Conservation (phyloP, 2,113 vertebrate genomes). For the Chloroceryle aenea region DNA sequence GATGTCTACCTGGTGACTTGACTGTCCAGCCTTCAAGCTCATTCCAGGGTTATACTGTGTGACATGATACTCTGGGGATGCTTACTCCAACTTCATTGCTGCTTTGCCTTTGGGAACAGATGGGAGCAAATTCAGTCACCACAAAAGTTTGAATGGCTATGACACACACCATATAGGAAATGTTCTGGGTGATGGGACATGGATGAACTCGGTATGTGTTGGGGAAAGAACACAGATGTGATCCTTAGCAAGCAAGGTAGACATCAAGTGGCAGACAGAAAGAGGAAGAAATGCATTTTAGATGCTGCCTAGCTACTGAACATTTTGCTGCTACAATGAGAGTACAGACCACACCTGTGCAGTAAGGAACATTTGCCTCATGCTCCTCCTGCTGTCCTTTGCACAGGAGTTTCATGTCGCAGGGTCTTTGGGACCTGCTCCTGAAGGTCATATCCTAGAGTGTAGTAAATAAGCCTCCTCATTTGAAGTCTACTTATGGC, state of each 20-base stretch:
- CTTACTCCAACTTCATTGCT: background rate
- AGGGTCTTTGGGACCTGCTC: background rate
- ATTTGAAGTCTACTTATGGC: background rate
- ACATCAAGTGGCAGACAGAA: background rate
- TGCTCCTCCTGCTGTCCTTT: background rate
- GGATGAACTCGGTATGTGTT: background rate
- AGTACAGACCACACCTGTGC: background rate
- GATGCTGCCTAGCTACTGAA: background rate
- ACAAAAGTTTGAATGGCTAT: background rate
- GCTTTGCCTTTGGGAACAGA: background rate
- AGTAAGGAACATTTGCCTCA: background rate
- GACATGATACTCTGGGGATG: background rate
- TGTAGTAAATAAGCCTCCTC: background rate
- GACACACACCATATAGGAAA: background rate
- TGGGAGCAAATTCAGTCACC: background rate
- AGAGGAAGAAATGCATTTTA: background rate
- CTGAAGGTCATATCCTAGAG: background rate
- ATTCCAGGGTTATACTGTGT: background rate
- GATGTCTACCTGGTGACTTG: background rate
- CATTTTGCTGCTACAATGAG: background rate
- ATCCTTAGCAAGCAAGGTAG: background rate
- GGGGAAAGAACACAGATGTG: background rate
- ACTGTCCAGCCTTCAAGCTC: background rate
- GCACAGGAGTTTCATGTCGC: background rate
- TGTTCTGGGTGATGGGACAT: background rate